Conservation (phyloP, 2,113 vertebrate genomes). For the Aspidoscelis tigris region DNA sequence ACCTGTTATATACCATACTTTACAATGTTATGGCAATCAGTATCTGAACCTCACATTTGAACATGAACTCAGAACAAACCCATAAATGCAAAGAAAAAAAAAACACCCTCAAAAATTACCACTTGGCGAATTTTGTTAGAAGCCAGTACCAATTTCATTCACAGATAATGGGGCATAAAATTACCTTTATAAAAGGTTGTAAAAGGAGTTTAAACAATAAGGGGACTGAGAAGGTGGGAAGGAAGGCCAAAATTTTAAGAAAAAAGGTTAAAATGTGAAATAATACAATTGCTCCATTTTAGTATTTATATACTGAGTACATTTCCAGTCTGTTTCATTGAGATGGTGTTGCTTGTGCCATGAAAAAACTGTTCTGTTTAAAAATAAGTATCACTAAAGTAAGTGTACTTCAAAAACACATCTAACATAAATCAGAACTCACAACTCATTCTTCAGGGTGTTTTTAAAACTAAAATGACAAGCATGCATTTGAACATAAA, state of each 20-base stretch:
- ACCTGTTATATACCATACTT: no score
- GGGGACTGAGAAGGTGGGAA: neutral
- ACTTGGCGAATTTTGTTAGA: neutral
- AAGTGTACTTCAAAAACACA: neutral
- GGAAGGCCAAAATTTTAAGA: no score
- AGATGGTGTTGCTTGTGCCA: neutral
- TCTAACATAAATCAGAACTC: neutral
- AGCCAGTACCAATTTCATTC: neutral
- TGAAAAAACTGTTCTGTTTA: neutral
- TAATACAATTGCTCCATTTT: neutral
- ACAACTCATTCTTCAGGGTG: neutral
- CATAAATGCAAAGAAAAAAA: neutral
- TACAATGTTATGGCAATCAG: no score
- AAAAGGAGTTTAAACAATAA: neutral
- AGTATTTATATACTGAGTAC: neutral
- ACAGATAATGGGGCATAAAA: neutral
- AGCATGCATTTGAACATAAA: neutral
- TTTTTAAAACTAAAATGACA: neutral
- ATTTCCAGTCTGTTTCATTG: neutral
- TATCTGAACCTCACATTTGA: neutral
- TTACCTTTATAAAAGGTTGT: neutral
- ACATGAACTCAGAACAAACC: neutral
- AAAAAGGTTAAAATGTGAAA: no score
- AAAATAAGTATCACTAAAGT: neutral
- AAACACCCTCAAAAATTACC: neutral